Base-by-base conservation (phyloP, 2,113 vertebrate species). In the Pseudopodoces humilis region DNA sequence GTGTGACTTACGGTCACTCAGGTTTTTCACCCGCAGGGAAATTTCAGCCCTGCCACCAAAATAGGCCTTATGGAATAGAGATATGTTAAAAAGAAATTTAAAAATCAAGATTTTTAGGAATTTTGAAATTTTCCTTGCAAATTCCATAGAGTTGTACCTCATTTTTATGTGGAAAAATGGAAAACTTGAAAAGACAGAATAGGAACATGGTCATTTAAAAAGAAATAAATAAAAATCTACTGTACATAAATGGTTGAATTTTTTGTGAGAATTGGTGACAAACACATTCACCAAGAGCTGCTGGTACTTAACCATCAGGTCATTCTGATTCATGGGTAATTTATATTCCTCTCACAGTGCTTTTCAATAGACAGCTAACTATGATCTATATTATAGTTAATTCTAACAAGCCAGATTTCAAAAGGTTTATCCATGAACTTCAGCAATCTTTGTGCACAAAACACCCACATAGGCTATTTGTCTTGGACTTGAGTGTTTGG, bases 391-490 rank as follows among this genome's bases (percentile, higher is more conserved):
- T 90, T 69, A 83, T 62, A 95, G 90, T 96, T 63, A 43, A 62
- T 91, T 97, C 79, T 86, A 70, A 67, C 95, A 95, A 96, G 88
- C 83, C 68, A 72, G 44, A 77, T 97, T 97, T 97, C 97, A 97
- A 97, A 98, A 97, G 94, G 11, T 94, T 97, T 97, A 97, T 96
- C 95, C 96, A 96, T 96, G 96, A 98, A 96, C 97, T 97, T 97
- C 94, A 96, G 82, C 96, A 94, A 90, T 97, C 97, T 95, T 91
- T 95, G 96, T 85, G 95, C 94, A 88, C 88, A 96, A 97, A 98
- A 98, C 97, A 97, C 97, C 97, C 98, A 98, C 96, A 87, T 77
- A 70, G 96, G 97, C 97, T 98, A 96, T 98, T 97, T 96, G 97
- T 97, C 97, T 98, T 98, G 96, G 87, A 96, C 96, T 95, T 55